phyloP scores from a whole-genome alignment of 2,113 vertebrate genomes.

The Nothocercus julius region DNA sequence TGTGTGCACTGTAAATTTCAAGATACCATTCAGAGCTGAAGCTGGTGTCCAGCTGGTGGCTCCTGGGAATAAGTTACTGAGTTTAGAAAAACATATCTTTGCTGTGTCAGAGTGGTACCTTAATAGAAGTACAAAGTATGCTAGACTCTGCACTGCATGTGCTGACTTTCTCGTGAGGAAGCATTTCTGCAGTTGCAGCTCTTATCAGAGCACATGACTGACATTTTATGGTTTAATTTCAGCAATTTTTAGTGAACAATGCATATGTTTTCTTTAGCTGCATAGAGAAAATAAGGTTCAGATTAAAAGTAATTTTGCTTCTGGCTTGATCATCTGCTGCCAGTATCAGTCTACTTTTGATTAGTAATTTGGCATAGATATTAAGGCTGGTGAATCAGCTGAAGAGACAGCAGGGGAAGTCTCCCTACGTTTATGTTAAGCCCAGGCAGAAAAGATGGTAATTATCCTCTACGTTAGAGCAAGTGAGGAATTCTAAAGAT shows the following conservation, averaged over 20 bases:
- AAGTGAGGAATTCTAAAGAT: constrained; percentile 32
- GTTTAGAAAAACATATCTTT: not conserved
- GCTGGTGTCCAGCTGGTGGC: not conserved
- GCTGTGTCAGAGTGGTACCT: not conserved
- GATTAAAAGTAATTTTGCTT: constrained; percentile 30
- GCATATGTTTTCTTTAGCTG: constrained; percentile 27
- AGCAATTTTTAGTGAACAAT: not conserved
- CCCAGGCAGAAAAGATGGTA: constrained; percentile 26
- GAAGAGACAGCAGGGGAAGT: constrained; percentile 21
- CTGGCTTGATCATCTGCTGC: constrained; percentile 41
- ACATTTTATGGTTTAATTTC: constrained; percentile 36
- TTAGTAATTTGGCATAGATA: constrained; percentile 39
- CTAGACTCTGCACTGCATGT: rapidly evolving
- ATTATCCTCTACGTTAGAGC: constrained; percentile 18
- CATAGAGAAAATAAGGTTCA: not conserved
- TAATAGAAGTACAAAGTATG: not conserved
- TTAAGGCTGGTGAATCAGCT: constrained; percentile 40
- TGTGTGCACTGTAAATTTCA: not conserved
- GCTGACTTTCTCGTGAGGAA: constrained; percentile 35
- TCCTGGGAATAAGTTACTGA: not conserved
- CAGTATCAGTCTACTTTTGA: constrained; percentile 3
- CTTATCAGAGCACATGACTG: constrained; percentile 1
- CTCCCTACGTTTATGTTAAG: constrained; percentile 30
- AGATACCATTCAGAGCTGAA: not conserved
- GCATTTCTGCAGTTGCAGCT: not conserved